Conservation (phyloP, 2,113 vertebrate species). For the Bostrychus sinensis region DNA sequence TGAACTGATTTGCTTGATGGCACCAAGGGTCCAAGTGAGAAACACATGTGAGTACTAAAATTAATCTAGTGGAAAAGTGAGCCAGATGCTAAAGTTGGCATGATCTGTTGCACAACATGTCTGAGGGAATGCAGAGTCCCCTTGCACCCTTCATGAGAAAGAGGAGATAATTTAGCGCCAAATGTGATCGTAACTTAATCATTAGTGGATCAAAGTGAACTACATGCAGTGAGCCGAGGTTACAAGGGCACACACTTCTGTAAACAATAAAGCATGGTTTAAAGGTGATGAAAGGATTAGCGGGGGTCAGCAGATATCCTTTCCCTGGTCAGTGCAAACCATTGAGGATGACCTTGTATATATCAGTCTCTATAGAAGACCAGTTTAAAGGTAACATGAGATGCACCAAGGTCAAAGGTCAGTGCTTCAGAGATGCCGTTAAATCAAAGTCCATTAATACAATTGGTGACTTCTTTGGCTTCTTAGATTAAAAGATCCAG, state of each 20-base stretch:
- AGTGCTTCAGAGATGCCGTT: conserved; percentile 55
- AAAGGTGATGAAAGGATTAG: conserved; percentile 49
- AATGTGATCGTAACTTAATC: background rate
- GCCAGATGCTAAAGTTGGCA: background rate
- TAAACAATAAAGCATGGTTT: conserved; percentile 44
- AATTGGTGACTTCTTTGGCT: conserved; percentile 21
- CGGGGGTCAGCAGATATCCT: conserved; percentile 39
- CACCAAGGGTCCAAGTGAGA: no score
- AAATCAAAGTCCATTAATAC: conserved; percentile 67
- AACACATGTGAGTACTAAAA: background rate
- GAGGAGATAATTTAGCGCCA: background rate
- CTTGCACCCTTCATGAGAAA: background rate
- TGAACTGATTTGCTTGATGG: background rate
- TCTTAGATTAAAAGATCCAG: conserved; percentile 50
- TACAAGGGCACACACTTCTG: conserved; percentile 24
- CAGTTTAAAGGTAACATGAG: conserved; percentile 45
- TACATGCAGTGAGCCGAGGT: conserved; percentile 10
- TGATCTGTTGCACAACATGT: no score
- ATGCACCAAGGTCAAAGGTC: conserved; percentile 38
- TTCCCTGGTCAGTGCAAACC: conserved; percentile 20
- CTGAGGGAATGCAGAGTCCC: no score
- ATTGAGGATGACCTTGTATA: conserved; percentile 36
- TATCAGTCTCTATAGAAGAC: conserved; percentile 19
- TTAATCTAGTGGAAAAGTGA: background rate
- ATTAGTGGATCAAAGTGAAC: conserved; percentile 16